Conservation (phyloP, 2,113 vertebrate species). For the Etheostoma cragini region DNA sequence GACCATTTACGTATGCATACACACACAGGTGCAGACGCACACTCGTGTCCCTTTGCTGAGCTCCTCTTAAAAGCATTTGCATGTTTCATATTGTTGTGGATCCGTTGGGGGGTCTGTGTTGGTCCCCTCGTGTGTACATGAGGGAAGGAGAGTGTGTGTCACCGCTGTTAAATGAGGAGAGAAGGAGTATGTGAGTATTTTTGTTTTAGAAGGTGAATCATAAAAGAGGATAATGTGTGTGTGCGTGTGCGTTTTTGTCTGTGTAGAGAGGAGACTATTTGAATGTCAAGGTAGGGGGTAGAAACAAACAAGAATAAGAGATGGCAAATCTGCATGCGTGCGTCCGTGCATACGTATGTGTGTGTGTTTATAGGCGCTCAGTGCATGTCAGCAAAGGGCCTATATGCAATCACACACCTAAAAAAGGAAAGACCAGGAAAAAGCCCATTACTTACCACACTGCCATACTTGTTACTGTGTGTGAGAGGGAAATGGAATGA, state of each 20-base stretch:
- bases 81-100: constrained; percentile 60
- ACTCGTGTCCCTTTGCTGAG: constrained; percentile 29
- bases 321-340: neutral
- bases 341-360: neutral
- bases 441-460: constrained; percentile 45
- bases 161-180: constrained; percentile 20
- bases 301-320: constrained; percentile 20
- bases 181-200: neutral
- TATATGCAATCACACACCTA: constrained; percentile 59
- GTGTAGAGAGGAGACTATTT: constrained; percentile 35
- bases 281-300: constrained; percentile 19
- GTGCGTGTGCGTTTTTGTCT: constrained; percentile 4
- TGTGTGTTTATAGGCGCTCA: constrained; percentile 19
- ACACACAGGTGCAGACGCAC: constrained; percentile 44
- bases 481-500: neutral
- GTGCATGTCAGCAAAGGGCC: constrained; percentile 28
- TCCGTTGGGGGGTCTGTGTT: constrained; percentile 22
- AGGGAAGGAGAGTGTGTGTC: constrained; percentile 22
- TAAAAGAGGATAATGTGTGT: constrained; percentile 29
- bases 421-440: constrained; percentile 32
- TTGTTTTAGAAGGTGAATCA: constrained; percentile 17
- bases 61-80: constrained; percentile 76
- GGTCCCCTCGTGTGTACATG: constrained; percentile 20
- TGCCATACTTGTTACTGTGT: neutral
- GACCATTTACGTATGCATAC: constrained; percentile 32